Evolutionary conservation across 2,888 invertebrate species (phyloP), one percentile per base, ranked within the genome.

Genomic region (Stenolophus ochropezus): DNA sequence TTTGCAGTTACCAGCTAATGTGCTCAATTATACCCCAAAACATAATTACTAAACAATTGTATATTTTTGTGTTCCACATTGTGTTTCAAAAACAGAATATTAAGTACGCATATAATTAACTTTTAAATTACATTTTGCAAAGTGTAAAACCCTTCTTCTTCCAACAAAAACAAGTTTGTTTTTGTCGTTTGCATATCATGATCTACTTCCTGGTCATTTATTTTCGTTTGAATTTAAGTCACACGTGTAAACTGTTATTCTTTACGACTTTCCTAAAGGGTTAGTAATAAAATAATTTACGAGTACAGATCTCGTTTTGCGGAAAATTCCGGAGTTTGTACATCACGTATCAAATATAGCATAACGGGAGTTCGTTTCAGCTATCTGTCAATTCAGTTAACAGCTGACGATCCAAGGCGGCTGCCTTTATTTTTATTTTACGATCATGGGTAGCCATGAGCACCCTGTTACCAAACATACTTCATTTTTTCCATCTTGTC

Each of bases 361-460:
- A 61, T 25, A 21, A 58, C 61, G 61, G 25, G 21, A 25, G 14
- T 25, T 61, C 61, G 25, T 61, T 61, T 25, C 61, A 61, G 25
- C 61, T 61, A 61, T 61, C 61, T 61, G 21, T 61, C 61, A 61
- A 61, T 61, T 25, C 61, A 61, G 61, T 61, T 61, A 61, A 61
- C 61, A 61, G 61, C 61, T 61, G 61, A 61, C 25, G 53, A 20
- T 53, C 53, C 18, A 4, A 4, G 53, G 53, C 20, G 14, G 21
- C 1, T 14, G 33, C 25, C 25, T 61, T 61, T 61, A 25, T n/a
- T 25, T 23, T 58, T 61, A 61, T 61, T 61, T 61, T 61, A 61
- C 61, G 61, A 61, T 61, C 61, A 61, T 61, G 61, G 61, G 11
- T n/a, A 61, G 61, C 61, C 25, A 61, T 61, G 61, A 61, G 61